Conservation (phyloP, 2,113 vertebrate genomes). For the Dicrurus megarhynchus region DNA sequence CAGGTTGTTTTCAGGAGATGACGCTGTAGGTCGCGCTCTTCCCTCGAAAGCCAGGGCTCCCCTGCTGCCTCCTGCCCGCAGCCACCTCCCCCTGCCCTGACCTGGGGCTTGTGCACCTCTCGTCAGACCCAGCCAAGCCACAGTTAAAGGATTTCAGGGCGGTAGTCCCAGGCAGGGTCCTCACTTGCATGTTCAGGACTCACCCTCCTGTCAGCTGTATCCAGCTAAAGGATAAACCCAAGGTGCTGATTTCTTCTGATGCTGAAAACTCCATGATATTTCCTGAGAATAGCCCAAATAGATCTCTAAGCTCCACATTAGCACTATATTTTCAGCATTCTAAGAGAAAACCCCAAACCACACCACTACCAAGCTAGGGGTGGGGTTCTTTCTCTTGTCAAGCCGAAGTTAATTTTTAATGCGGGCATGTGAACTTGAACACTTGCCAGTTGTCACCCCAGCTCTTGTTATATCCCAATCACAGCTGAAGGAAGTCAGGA, state of each 20-base stretch:
- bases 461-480: neutral
- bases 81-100: neutral
- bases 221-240: neutral
- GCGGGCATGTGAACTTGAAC: neutral
- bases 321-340: neutral
- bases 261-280: neutral
- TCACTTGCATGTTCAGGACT: neutral
- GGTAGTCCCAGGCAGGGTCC: neutral
- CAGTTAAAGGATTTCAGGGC: accelerated
- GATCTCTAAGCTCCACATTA: neutral
- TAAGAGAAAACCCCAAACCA: neutral
- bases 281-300: neutral
- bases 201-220: neutral
- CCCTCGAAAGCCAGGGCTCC: neutral
- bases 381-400: neutral
- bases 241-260: neutral
- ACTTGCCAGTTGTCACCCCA: neutral
- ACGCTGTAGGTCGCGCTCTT: neutral
- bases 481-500: neutral
- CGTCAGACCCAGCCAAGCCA: neutral
- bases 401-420: neutral
- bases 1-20: neutral
- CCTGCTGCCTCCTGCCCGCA: neutral
- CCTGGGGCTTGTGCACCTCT: neutral
- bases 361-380: neutral